Base-by-base conservation (phyloP, 2,797 vertebrate species). In the Philypnodon macrostomus region DNA sequence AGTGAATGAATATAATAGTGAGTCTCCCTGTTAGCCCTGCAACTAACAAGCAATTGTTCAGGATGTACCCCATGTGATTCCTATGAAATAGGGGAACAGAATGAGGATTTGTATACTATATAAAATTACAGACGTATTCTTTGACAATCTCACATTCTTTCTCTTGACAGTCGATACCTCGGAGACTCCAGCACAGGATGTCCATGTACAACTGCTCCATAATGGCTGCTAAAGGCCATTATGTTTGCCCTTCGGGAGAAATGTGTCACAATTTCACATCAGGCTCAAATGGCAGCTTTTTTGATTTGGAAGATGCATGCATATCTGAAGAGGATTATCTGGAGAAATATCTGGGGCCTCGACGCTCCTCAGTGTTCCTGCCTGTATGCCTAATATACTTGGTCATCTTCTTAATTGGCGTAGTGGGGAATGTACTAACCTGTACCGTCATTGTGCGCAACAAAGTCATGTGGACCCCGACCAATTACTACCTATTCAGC, bases 401-500 rank as follows among this genome's bases (percentile, higher is more conserved):
- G 67, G 9, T 92, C 64, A 93, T 99, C 82, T 97, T 98, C 0
- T 14, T 81, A 17, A 89, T 96, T 32, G 96, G 95, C 0, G 80
- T 91, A 0, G 47, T 91, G 60, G 96, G 96, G 11, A 98, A 98
- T 12, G 67, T 65, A 0, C 87, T 99, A 16, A 98, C 95, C 1
- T 98, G 95, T 67, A 73, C 78, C 0, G 94, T 97, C 63, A 95
- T 97, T 63, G 73, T 91, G 8, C 85, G 85, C 51, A 89, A 97
- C 78, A 92, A 90, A 15, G 85, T 95, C 68, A 96, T 98, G 95
- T 89, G 90, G 75, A 96, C 93, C 0, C 94, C 96, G 24, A 99
- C 95, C 47, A 96, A 98, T 83, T 95, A 92, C 77, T 98, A 97
- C 80, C 82, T 99, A 47, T 92, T 98, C 85, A 98, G 96, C 77